Base-by-base conservation (phyloP, 2,888 invertebrate species). In the Lucinisca nassula region DNA sequence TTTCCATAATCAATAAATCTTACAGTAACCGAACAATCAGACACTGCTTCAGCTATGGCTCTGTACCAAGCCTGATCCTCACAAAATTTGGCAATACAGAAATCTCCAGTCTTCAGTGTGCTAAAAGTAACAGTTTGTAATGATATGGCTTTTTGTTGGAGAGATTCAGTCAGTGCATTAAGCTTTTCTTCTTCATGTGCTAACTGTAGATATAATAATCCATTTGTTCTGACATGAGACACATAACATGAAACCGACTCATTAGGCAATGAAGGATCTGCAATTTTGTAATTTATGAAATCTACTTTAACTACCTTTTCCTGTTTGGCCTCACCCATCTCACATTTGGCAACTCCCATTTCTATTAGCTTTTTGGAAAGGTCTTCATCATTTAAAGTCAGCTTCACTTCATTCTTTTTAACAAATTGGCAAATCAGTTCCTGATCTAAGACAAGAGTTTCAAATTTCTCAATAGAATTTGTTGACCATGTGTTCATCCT, bases 41-140 rank as follows among this genome's bases (percentile, higher is more conserved):
- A 95, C 1, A 97, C 94, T 67, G 97, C 96, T 8, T 93, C 92
- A 30, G 98, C 97, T 4, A 96, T 92, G 3, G 97, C 98, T 86
- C 98, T 97, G 95, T 98, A 98, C 98, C 98, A 98, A 30, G 96
- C 94, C 0, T 96, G 96, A 94, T 98, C 98, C 82, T 97, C 97
- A 0, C 96, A 96, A 92, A 97, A 98, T 45, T 97, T 95, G 40
- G 97, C 97, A 88, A 92, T 89, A n/a, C 92, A 82, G 35, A 81
- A 74, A 79, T 90, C 45, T 78, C 89, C 78, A 91, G 45, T 74
- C 79, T 93, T 93, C 6, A 84, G 76, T 24, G 61, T 27, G 3
- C 51, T 49, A 24, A 84, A 38, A 30, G 74, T 72, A n/a, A 87
- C 49, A 55, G 79, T 74, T 32, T n/a, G 40, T 35, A 76, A 85